phyloP scores from a whole-genome alignment of 2,113 vertebrate genomes.

The Stegostoma tigrinum region DNA sequence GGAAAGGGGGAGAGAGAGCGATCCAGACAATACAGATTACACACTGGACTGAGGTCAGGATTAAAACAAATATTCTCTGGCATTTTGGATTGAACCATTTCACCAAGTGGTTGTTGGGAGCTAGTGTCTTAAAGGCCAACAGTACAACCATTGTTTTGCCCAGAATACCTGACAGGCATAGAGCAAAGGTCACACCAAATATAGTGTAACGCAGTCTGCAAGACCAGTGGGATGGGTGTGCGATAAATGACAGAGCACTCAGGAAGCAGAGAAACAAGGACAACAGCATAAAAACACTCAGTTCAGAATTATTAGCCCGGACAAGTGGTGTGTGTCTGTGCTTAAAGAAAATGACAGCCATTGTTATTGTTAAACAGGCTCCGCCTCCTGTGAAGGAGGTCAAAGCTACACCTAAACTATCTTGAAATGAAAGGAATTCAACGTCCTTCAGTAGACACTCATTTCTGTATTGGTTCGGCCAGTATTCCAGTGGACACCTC shows the following conservation, averaged over 20 bases:
- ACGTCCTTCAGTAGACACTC: conserved; percentile 37
- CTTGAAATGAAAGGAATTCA: conserved; percentile 39
- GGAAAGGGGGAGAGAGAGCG: neutral
- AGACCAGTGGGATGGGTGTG: conserved; percentile 1
- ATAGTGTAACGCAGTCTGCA: conserved; percentile 25
- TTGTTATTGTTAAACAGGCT: conserved; percentile 11
- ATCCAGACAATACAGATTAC: conserved; percentile 26
- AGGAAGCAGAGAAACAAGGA: conserved; percentile 33
- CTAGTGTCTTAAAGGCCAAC: conserved; percentile 10
- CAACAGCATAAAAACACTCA: conserved; percentile 28
- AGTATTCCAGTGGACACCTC: conserved; percentile 36
- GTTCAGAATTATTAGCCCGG: conserved; percentile 32
- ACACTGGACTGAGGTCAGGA: neutral
- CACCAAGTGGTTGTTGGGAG: neutral
- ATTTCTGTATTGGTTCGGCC: conserved; percentile 37
- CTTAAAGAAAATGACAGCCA: conserved; percentile 9
- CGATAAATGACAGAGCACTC: conserved; percentile 19
- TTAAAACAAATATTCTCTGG: neutral
- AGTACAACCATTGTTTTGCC: conserved; percentile 34
- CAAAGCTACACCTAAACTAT: conserved; percentile 22
- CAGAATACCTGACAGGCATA: conserved; percentile 27
- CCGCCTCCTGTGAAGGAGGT: neutral
- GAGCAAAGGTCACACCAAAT: conserved; percentile 25
- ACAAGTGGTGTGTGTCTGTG: conserved; percentile 21
- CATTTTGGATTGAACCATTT: conserved; percentile 9